phyloP scores from a whole-genome alignment of 2,797 vertebrate genomes.

The Rhadinocentrus ornatus region DNA sequence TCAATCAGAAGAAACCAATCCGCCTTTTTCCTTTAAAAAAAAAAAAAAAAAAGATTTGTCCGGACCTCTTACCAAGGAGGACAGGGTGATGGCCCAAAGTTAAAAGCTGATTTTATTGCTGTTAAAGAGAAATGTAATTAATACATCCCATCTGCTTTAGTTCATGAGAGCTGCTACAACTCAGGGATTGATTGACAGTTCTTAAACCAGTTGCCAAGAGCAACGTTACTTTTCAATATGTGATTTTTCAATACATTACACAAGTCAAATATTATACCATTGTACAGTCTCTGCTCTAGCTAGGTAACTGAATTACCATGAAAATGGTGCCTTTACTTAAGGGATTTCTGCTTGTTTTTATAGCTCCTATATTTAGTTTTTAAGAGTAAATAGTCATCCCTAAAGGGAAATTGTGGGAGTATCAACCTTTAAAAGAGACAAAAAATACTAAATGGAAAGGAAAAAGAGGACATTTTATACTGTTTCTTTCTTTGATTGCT shows the following conservation, averaged over 20 bases:
- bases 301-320: no score
- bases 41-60: constrained; percentile 17
- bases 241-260: background rate
- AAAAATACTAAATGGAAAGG: no score
- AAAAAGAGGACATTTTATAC: background rate
- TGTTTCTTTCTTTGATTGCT: no score
- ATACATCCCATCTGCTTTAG: constrained; percentile 26
- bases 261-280: background rate
- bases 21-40: background rate
- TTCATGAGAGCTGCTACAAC: constrained; percentile 17
- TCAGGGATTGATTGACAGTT: constrained; percentile 17
- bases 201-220: background rate
- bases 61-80: constrained; percentile 29
- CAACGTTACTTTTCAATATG: background rate
- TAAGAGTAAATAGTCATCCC: no score
- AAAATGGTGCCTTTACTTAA: background rate
- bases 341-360: background rate
- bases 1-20: constrained; percentile 61
- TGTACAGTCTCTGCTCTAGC: no score
- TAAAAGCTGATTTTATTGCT: constrained; percentile 9
- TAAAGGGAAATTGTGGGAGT: no score
- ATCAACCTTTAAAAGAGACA: no score
- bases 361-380: background rate
- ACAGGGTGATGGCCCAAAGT: constrained; percentile 26
- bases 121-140: constrained; percentile 38